Base-by-base conservation (phyloP, 92 coral and sea anemone genomes). In the Bergia sp. region DNA sequence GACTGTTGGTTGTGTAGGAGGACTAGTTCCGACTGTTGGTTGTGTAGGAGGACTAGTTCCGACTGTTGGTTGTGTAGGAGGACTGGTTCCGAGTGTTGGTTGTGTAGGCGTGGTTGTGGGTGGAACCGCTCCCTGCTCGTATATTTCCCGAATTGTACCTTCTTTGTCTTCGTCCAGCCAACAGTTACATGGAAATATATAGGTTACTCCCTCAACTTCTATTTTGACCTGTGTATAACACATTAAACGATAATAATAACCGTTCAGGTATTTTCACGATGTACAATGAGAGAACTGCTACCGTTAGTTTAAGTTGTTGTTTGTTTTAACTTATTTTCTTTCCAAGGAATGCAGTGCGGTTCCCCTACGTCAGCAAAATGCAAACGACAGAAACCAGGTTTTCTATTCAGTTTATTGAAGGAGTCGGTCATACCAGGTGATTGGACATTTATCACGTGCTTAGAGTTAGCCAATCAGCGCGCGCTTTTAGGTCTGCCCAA, bases 161-260 rank as follows among this genome's bases (percentile, higher is more conserved):
- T 12, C 82, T 45, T 12, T 44, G 45, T 72, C 29, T 37, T 84
- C 8, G 39, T 84, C 66, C 39, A 84, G 8, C 87, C 87, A 84
- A 10, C 87, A 84, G 36, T 69, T 36, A 45, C 87, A 84, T n/a
- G 87, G 79, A 29, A 84, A 84, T 36, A 36, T 49, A 40, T 84
- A 84, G 1, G 16, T n/a, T 20, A 49, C 36, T 16, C 87, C 87
- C 15, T 45, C 79, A 7, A 84, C 87, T 73, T 67, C 37, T 47
- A 84, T 84, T 71, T 69, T 69, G 43, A 84, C 77, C 87, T 84
- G 42, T 10, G 42, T 65, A 44, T 1, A 42, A 16, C 44, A 57
- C 42, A 40, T 20, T 4, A 37, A 40, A 37, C 11, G 15, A 81
- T 0, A 16, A 12, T 3, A 11, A 53, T 12, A 12, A 2, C 23